Conservation (phyloP, 1,140 invertebrate genomes). For the Drosophila yakuba region DNA sequence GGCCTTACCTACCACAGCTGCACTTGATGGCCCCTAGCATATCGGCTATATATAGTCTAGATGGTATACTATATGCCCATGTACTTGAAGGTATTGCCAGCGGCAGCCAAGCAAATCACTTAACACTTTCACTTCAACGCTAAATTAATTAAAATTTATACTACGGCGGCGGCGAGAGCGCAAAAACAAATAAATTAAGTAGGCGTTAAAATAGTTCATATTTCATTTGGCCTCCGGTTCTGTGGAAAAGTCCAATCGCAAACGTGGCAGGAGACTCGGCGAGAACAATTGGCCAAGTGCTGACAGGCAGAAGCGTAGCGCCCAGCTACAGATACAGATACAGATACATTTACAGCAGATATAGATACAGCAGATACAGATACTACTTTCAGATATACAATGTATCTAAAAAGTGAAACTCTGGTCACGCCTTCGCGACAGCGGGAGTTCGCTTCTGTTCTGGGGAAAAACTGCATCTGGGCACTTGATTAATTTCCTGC, state of each 20-base stretch:
- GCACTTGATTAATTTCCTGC: constrained; percentile 69
- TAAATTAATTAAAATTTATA: constrained; percentile 82
- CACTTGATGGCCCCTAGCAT: constrained; percentile 42
- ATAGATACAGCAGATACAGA: neutral
- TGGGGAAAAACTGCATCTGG: constrained; percentile 37
- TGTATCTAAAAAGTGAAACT: constrained; percentile 44
- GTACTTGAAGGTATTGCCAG: constrained; percentile 31
- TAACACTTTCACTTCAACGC: constrained; percentile 79
- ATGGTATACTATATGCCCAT: neutral
- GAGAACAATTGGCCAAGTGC: constrained; percentile 78
- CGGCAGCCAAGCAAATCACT: constrained; percentile 53
- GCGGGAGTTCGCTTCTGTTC: constrained; percentile 10
- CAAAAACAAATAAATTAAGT: constrained; percentile 82
- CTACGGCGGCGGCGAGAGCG: constrained; percentile 28
- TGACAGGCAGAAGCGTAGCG: constrained; percentile 46
- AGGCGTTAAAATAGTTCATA: constrained; percentile 84
- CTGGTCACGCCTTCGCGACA: constrained; percentile 33
- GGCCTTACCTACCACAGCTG: constrained; percentile 58
- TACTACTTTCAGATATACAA: constrained; percentile 24
- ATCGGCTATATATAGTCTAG: constrained; percentile 45
- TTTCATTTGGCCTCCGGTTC: constrained; percentile 68
- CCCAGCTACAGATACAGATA: neutral
- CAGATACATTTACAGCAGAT: no score
- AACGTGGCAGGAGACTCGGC: constrained; percentile 50
- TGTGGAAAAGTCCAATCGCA: constrained; percentile 62